Base-by-base conservation (phyloP, 2,888 invertebrate genomes). In the Chrysolina americana region DNA sequence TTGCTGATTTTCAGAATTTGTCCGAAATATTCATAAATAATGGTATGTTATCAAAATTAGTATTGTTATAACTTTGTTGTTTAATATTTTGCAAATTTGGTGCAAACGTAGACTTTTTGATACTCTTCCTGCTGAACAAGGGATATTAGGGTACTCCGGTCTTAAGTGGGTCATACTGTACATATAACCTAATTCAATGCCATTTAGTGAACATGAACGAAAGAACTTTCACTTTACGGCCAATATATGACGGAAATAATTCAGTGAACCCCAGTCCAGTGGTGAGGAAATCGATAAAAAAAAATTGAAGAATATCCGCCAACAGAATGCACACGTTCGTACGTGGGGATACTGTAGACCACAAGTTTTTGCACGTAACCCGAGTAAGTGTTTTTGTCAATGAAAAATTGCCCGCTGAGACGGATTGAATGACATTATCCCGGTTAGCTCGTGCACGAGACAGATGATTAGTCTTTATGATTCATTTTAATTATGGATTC, bases 171-270 rank as follows among this genome's bases (percentile, higher is more conserved):
- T n/a, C n/a, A n/a, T n/a, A n/a, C n/a, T n/a, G n/a, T 74, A 80
- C 80, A 78, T 80, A 80, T 79, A 80, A 78, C 73, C 76, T 79
- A 79, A 79, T 80, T 80, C 68, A 68, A 48, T 72, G 66, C 77
- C 75, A 72, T 78, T 77, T 78, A 79, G 79, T 74, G 77, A 76
- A 77, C 72, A 75, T 75, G 74, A 79, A 81, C 81, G 78, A 81
- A 80, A 80, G 80, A 44, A 76, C 78, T 78, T 74, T 65, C 62
- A 74, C 71, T 80, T 79, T 74, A 79, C 76, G 76, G 74, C 66
- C 77, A 75, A 79, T 79, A 78, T 81, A 80, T 81, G 77, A 80
- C 53, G 75, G 76, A 74, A 74, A 81, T 81, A 81, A 78, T 77
- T 81, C 80, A 80, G 66, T 68, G 23, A 10, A n/a, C 21, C 44